Evolutionary conservation across 2,113 vertebrate species (phyloP).

Genomic region (Embiotoca jacksoni): DNA sequence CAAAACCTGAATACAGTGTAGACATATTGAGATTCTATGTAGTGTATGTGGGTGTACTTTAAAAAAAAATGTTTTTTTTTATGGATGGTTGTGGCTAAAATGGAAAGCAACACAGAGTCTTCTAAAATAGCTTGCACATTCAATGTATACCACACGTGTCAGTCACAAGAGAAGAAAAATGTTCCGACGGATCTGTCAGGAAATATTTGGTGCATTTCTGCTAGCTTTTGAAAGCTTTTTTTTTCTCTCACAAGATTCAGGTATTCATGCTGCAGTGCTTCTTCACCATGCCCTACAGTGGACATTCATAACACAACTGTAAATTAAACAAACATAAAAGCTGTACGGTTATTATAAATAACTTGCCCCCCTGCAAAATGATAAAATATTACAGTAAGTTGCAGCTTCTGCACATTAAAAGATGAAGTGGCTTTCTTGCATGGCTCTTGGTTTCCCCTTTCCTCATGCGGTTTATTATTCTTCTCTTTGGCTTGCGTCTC

Average conservation of each 20-base stretch:
- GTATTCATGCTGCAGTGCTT: conserved; percentile 53
- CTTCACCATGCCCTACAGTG: conserved; percentile 20
- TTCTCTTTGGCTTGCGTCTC: conserved; percentile 61
- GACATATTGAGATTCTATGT: conserved; percentile 44
- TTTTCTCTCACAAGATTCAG: conserved; percentile 35
- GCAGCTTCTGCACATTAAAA: conserved; percentile 46
- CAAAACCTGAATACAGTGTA: conserved; percentile 25
- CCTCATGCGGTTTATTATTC: conserved; percentile 78
- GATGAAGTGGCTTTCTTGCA: conserved; percentile 59
- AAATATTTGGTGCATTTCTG: conserved; percentile 32
- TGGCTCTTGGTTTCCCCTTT: conserved; percentile 69
- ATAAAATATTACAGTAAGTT: conserved; percentile 65
- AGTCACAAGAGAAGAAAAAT: conserved; percentile 49
- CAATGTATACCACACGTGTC: conserved; percentile 8
- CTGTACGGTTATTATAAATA: conserved; percentile 59
- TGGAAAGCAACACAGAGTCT: conserved; percentile 45
- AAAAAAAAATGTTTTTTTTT: conserved; percentile 36
- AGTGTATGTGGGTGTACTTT: conserved; percentile 40
- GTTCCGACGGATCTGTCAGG: conserved; percentile 40
- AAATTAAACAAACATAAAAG: conserved; percentile 51
- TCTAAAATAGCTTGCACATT: conserved; percentile 33
- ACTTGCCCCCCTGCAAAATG: conserved; percentile 47
- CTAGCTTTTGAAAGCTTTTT: not conserved
- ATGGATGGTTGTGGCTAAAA: conserved; percentile 49
- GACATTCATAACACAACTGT: conserved; percentile 48